Conservation (phyloP, 1,140 invertebrate species). For the Stenopsyche tienmushanensis region DNA sequence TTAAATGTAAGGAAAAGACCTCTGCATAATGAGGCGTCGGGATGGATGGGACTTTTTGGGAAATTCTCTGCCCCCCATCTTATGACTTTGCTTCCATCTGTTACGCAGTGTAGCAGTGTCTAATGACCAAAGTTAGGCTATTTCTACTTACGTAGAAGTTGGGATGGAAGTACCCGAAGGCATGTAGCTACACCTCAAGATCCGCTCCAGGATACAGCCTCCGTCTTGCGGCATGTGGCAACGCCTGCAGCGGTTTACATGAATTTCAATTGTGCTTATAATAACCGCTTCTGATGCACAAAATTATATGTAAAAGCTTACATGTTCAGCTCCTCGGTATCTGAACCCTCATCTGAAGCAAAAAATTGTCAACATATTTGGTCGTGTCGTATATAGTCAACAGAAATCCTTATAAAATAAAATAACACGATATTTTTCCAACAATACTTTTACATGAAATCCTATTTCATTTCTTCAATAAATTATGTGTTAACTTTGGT, state of each 20-base stretch:
- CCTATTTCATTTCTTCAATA: too few relatives aligned
- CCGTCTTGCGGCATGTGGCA: not conserved
- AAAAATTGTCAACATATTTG: too few relatives aligned
- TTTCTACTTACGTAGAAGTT: conserved; percentile 6
- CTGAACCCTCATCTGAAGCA: too few relatives aligned
- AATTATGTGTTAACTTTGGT: too few relatives aligned
- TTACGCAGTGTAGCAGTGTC: conserved; percentile 13
- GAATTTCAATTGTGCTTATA: conserved; percentile 30
- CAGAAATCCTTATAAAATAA: too few relatives aligned
- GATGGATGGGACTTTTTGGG: not conserved
- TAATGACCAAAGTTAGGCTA: conserved; percentile 15
- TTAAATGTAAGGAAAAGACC: not conserved
- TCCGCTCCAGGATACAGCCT: not conserved
- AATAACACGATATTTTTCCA: too few relatives aligned
- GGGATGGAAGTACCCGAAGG: not conserved
- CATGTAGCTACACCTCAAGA: not conserved
- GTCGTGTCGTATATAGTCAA: too few relatives aligned
- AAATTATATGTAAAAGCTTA: not conserved
- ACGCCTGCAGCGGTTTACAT: conserved; percentile 14
- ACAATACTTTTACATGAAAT: too few relatives aligned
- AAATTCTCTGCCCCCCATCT: not conserved
- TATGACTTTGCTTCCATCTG: conserved; percentile 22
- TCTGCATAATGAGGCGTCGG: not conserved
- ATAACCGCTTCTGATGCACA: conserved; percentile 15
- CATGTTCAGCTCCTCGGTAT: not conserved